Evolutionary conservation across 1,140 invertebrate species (phyloP), one percentile per base, ranked within the genome.

Genomic region (Sycobia sp.): DNA sequence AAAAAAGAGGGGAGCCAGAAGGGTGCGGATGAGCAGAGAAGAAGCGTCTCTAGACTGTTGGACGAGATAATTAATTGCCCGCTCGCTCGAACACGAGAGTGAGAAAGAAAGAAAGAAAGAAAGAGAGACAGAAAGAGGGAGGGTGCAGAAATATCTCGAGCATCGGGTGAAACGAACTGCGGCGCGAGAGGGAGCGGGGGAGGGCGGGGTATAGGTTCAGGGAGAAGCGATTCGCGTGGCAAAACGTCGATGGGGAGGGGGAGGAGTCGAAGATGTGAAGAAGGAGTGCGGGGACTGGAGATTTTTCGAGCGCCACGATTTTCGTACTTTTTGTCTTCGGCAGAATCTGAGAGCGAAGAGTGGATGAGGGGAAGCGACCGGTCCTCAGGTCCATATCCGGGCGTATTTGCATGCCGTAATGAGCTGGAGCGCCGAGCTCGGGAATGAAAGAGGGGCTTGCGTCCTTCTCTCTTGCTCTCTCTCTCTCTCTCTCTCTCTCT

Each of bases 331-430:
- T 47, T 14, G 13, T 47, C 20, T 22, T 44, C 20, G 18, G 16
- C 20, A 5, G n/a, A 18, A 14, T 5, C 3, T 5, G 29, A 20
- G 25, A 51, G 11, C 16, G 20, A 9, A 51, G 32, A 51, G 49
- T 36, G 22, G 36, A 51, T 9, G 25, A 18, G 22, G 20, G 2
- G n/a, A n/a, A 3, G 49, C 50, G 34, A 38, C 27, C 20, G 50
- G 27, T 51, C 46, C 3, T n/a, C 23, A 25, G 8, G 7, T 34
- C 50, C 36, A 54, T 54, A 54, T 54, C 50, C 50, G 50, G 50
- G 50, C 36, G 50, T 51, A 54, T 54, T 54, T 54, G 50, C 50
- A 54, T 54, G 34, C 39, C 20, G 50, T 54, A 54, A 54, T 54
- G 50, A 54, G 50, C n/a, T n/a, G n/a, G 50, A 54, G 34, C 4